Base-by-base conservation (phyloP, 2,888 invertebrate genomes). In the Cataglyphis albicans region DNA sequence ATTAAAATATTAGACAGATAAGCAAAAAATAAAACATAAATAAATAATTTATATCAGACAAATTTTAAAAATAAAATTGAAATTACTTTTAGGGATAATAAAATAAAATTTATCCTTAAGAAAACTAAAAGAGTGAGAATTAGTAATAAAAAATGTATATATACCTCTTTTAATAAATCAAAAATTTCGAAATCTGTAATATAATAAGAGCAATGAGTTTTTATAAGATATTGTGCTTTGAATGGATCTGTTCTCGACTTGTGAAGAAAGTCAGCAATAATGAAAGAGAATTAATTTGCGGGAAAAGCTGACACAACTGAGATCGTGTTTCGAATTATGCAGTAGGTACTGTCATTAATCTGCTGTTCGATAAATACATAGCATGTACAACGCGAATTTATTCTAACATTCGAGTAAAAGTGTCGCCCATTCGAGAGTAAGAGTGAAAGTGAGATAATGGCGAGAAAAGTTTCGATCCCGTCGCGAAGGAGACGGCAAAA, bases 361-460 rank as follows among this genome's bases (percentile, higher is more conserved):
- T 48, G 61, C 10, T n/a, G 1, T 55, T 61, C 25, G 35, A 78
- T 52, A 82, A 61, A 63, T 82, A 35, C 59, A n/a, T n/a, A n/a
- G 38, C 65, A 59, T 59, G 65, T 82, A 32, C 35, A 32, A 57
- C 65, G 52, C 35, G 52, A 67, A 41, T 35, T 41, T 44, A 68
- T 41, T 63, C 48, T 65, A 52, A 41, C 41, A 25, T 73, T 83
- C 78, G 72, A 88, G 88, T 88, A 89, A 90, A 89, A 88, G 90
- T 88, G 85, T 82, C 83, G 75, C 55, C 29, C 44, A 44, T 83
- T 83, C 80, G 74, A 68, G 78, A 81, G 80, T 59, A 86, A 90
- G 88, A 88, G 90, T 90, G 90, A 91, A 91, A 91, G 90, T 91
- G 86, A 85, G 76, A 86, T 86, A 78, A 29, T 41, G 29, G 61